Evolutionary conservation across 1,140 invertebrate genomes (phyloP), one percentile per base, ranked within the genome.

Genomic region (Anagrus nilaparvatae): DNA sequence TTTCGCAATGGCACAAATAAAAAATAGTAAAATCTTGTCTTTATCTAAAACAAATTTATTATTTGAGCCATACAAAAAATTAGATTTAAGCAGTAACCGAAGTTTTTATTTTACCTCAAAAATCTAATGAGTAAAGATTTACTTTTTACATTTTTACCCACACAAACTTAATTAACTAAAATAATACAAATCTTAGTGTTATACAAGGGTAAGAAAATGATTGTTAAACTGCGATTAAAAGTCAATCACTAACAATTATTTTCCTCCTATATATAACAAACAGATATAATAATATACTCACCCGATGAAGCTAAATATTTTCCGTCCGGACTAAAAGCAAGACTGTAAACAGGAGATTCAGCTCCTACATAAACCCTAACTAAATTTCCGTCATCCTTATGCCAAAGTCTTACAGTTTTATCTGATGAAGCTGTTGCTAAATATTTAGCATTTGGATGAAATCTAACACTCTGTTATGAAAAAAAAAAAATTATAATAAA

Each of bases 381-480:
- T 42, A 78, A 56, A 53, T 69, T 72, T 2, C 72, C 77, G 52
- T 79, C 76, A 39, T 74, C 65, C 36, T 80, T 68, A 34, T 69
- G 71, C 85, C 85, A 90, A 43, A 90, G 60, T 20, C 84, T 71
- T 38, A 89, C 75, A 18, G 78, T 79, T 52, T 79, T 78, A 65
- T 89, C 85, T 9, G 76, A 69, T 14, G 84, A 84, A 12, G 82
- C 84, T 1, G 82, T 85, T 25, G 84, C 85, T 44, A 89, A 53
- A 55, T 89, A 88, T 49, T 76, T 74, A 43, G 80, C 77, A 62
- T 87, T 89, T 2, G 87, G 84, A 63, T 90, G 86, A 66, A 91
- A 89, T 51, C 77, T 77, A 17, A 87, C 72, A 53, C 81, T 76
- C 80, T 81, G 52, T 19, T 61, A 64, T 55, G 18, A 9, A 44